Conservation (phyloP, 2,113 vertebrate species). For the Halichoeres trimaculatus region DNA sequence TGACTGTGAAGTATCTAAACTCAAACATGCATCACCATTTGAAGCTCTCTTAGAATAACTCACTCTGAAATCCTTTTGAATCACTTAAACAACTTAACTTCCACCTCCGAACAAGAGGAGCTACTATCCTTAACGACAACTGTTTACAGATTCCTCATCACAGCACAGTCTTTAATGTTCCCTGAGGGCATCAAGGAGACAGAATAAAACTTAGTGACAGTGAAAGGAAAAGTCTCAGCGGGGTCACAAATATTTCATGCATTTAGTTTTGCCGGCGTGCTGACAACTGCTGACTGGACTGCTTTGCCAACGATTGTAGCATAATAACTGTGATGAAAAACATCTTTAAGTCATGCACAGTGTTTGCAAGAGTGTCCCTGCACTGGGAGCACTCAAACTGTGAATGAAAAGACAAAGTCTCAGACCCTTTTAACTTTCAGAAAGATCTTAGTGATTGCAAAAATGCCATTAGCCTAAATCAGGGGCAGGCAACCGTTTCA, state of each 20-base stretch:
- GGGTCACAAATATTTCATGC: conserved; percentile 2
- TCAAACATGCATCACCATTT: conserved; percentile 3
- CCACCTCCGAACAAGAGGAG: background rate
- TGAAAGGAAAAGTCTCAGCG: background rate
- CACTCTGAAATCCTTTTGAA: conserved; percentile 1
- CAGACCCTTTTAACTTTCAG: background rate
- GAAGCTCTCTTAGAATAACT: too few species aligned
- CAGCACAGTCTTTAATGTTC: conserved; percentile 7
- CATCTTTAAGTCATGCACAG: conserved; percentile 3
- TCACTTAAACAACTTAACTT: conserved; percentile 11
- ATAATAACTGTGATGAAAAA: conserved; percentile 8
- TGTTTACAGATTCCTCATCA: conserved; percentile 7
- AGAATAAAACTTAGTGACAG: conserved; percentile 22
- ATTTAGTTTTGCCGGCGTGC: conserved; percentile 7
- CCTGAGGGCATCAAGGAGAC: background rate
- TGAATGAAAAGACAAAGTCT: background rate
- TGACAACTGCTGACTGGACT: conserved; percentile 21
- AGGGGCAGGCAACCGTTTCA: too few species aligned
- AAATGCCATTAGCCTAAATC: too few species aligned
- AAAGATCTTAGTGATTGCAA: too few species aligned
- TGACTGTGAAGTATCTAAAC: background rate
- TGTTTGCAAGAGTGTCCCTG: conserved; percentile 6
- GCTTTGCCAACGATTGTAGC: conserved; percentile 12
- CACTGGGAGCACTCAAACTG: background rate
- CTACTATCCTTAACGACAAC: background rate